Conservation (phyloP, 2,888 invertebrate species). For the Clitarchus hookeri region DNA sequence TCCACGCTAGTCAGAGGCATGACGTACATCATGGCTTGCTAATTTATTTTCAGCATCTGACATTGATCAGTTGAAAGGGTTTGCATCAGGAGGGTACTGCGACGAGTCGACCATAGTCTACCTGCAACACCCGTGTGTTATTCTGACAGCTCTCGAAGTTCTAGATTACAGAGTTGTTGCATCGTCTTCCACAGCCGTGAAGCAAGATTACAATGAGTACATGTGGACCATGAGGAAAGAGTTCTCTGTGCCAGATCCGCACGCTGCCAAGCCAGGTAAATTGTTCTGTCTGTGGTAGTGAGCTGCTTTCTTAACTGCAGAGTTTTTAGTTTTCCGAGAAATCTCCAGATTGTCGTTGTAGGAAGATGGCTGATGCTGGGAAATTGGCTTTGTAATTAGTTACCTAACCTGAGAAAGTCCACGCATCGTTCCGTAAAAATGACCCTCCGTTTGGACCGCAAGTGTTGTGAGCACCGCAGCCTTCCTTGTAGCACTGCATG, state of each 20-base stretch:
- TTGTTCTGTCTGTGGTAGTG: too few relatives aligned
- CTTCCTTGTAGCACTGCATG: too few relatives aligned
- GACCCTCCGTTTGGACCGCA: too few relatives aligned
- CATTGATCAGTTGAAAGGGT: constrained; percentile 80
- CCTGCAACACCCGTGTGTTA: constrained; percentile 85
- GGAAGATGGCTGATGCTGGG: too few relatives aligned
- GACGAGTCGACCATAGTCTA: constrained; percentile 86
- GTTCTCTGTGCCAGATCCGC: constrained; percentile 80
- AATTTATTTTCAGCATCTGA: constrained; percentile 65
- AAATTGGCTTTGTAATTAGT: too few relatives aligned
- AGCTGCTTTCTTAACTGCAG: too few relatives aligned
- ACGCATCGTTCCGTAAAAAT: too few relatives aligned
- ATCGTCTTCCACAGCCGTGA: constrained; percentile 82
- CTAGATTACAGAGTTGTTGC: constrained; percentile 88
- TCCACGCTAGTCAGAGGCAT: background rate
- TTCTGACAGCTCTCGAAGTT: constrained; percentile 84
- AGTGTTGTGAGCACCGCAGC: too few relatives aligned
- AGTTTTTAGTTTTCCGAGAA: too few relatives aligned
- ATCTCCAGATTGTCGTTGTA: too few relatives aligned
- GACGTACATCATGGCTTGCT: background rate
- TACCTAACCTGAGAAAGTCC: too few relatives aligned
- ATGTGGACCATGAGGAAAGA: constrained; percentile 95
- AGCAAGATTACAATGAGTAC: constrained; percentile 87
- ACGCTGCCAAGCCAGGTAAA: constrained; percentile 32
- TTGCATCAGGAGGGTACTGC: constrained; percentile 81